Percentiles rank a stretch among this genome's conserved stretches.
Conservation (phyloP, 2,888 invertebrate genomes). For the Villa cingulata region DNA sequence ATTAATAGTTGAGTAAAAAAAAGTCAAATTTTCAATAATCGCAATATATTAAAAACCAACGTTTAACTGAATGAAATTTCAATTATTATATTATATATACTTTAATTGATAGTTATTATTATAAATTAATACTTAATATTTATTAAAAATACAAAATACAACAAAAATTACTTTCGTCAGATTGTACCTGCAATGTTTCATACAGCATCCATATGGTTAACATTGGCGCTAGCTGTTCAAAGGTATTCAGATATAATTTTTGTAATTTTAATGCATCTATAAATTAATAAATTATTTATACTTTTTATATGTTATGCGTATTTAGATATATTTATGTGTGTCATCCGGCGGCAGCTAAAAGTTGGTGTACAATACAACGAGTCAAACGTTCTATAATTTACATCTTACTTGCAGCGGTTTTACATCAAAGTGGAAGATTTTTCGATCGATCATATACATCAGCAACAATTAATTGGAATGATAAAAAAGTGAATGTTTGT, state of each 20-base stretch:
- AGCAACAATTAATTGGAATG: constrained; percentile 53
- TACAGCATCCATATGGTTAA: constrained; percentile 88
- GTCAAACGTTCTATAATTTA: constrained; percentile 66
- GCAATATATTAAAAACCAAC: too few species aligned
- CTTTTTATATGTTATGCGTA: not conserved
- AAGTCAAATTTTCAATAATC: too few species aligned
- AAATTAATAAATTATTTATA: not conserved
- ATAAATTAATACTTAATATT: too few species aligned
- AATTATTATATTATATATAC: too few species aligned
- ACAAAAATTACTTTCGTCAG: constrained; percentile 20
- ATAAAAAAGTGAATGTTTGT: constrained; percentile 52
- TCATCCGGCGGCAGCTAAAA: constrained; percentile 75
- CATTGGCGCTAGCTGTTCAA: constrained; percentile 79
- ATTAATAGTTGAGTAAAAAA: too few species aligned
- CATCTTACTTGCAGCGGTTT: constrained; percentile 62
- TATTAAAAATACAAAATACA: not conserved
- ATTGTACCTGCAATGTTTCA: constrained; percentile 74
- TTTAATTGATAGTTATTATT: too few species aligned
- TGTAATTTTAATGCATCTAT: too few species aligned
- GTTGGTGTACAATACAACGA: constrained; percentile 56
- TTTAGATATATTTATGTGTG: constrained; percentile 78
- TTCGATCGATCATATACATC: constrained; percentile 55
- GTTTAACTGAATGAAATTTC: too few species aligned
- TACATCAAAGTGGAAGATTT: constrained; percentile 74
- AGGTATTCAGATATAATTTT: constrained; percentile 35